Evolutionary conservation across 2,797 vertebrate species (phyloP), one percentile per base, ranked within the genome.

Genomic region (Leptatherina wallacei): DNA sequence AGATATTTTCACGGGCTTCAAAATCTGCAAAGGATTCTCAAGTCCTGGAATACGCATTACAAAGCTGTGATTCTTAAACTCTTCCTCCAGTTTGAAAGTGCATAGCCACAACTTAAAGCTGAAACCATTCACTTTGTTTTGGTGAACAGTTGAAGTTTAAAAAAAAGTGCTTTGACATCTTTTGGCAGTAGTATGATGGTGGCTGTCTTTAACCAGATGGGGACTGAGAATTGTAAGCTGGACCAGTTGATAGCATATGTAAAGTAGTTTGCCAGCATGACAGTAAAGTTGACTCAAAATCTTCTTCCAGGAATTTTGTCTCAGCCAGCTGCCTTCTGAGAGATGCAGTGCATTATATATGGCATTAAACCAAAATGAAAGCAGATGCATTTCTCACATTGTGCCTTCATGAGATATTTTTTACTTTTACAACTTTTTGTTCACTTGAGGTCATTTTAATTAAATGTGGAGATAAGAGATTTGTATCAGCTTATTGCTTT

Each of bases 401-500:
- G 3, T 44, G 14, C 11, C 18, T 44, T 44, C 1, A 44, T 44
- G 13, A 16, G 18, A 44, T 14, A 2, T 44, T 44, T 16, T 44
- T 44, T 2, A 20, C 3, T 47, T 18, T 49, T n/a, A 49, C 20
- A 49, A 6, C 20, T 35, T 35, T 35, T 35, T 4, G 13, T 38
- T 38, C 4, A 3, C 36, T 38, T 38, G 36, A 38, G 13, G 36
- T 38, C 13, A 14, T 38, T 38, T 38, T 14, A 38, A 51, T 10
- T 22, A 12, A 22, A 22, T 51, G 14, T 18, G 16, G 18, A 20
- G 49, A 24, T n/a, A 51, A 51, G 10, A 22, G 18, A 22, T 7
- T 9, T 35, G 36, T 42, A 35, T 66, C 10, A 22, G 30, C 35
- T 61, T 32, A 62, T 69, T 73, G 49, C 18, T 35, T 73, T 32